phyloP scores from a whole-genome alignment of 2,113 vertebrate species.

The Oenanthe oenanthe region DNA sequence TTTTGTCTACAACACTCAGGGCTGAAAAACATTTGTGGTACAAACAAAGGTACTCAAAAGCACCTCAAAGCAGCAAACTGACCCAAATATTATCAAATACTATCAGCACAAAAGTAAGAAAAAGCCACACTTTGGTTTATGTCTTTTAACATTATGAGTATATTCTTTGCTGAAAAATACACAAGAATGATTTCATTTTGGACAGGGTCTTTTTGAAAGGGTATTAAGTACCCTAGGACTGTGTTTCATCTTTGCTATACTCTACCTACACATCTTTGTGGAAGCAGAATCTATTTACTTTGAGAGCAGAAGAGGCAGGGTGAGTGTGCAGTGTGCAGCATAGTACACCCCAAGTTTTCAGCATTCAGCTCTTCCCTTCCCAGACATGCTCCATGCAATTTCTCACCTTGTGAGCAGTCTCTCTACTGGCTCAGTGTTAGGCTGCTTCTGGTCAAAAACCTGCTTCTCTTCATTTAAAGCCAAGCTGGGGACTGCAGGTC shows the following conservation, averaged over 20 bases:
- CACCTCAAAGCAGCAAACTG: background rate
- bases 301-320: background rate
- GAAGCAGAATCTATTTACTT: background rate
- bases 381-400: background rate
- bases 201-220: background rate
- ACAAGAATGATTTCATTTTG: background rate
- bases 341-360: background rate
- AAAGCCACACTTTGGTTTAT: background rate
- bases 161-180: background rate
- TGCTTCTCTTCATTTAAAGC: slow-evolving; percentile 6
- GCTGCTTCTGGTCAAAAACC: background rate
- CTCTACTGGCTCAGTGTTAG: background rate
- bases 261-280: background rate
- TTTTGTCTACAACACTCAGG: background rate
- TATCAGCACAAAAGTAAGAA: background rate
- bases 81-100: background rate
- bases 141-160: background rate
- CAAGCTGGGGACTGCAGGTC: background rate
- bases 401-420: slow-evolving; percentile 1
- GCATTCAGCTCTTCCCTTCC: background rate
- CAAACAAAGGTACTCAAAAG: background rate
- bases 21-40: background rate
- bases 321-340: background rate
- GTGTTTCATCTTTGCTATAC: background rate
- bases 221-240: background rate